A percentile compares a stretch with the other conserved stretches of the same genome.
Conservation (phyloP, 2,888 invertebrate genomes). For the Xestia rhomboidea region DNA sequence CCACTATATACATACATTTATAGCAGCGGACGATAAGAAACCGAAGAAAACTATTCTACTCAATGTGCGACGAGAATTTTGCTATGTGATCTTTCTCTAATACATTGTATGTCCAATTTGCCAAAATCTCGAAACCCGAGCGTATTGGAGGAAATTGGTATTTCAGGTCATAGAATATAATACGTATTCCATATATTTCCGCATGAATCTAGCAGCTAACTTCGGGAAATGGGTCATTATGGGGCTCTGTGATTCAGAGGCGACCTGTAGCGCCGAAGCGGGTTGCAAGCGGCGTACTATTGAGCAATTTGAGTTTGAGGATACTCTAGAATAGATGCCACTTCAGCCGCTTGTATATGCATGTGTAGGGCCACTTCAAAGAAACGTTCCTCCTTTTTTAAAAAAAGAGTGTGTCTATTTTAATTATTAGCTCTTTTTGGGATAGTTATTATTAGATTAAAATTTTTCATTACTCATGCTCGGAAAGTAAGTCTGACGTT, state of each 20-base stretch:
- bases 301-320: background rate
- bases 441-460: too few relatives aligned
- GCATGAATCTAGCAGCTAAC: slow-evolving; percentile 29
- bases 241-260: slow-evolving; percentile 32
- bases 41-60: too few relatives aligned
- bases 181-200: slow-evolving; percentile 13
- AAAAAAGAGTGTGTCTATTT: too few relatives aligned
- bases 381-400: too few relatives aligned
- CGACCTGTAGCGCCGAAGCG: slow-evolving; percentile 42
- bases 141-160: slow-evolving; percentile 36
- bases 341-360: background rate
- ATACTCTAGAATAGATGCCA: background rate
- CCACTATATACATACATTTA: too few relatives aligned
- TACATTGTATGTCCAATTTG: background rate
- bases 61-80: background rate
- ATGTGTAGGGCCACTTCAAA: too few relatives aligned
- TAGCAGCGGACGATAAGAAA: too few relatives aligned
- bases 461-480: too few relatives aligned
- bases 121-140: background rate
- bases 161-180: slow-evolving; percentile 22
- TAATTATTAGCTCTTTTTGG: too few relatives aligned
- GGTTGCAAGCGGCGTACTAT: background rate
- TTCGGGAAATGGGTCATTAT: slow-evolving; percentile 52
- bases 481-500: too few relatives aligned
- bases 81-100: background rate